Evolutionary conservation across 2,888 invertebrate species (phyloP).

Genomic region (Pyralis farinalis): DNA sequence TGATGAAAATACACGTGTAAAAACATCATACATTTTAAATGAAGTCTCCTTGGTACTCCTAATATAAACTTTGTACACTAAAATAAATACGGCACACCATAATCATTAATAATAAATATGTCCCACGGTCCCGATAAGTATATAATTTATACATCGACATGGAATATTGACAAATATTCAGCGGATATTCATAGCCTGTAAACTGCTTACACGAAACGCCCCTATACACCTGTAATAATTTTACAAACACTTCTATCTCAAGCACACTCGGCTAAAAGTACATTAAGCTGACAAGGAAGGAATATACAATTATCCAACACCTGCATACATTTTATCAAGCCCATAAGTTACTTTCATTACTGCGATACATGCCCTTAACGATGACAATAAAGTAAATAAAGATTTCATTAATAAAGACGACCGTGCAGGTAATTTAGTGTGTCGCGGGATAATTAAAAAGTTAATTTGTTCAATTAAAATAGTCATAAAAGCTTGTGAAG

Average conservation of each 20-base stretch:
- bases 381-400: conserved; percentile 8
- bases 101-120: no score
- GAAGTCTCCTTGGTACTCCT: no score
- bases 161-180: background rate
- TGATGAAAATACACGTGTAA: no score
- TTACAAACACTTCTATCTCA: background rate
- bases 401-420: conserved; percentile 7
- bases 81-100: background rate
- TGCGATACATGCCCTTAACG: background rate
- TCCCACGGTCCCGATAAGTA: background rate
- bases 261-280: background rate
- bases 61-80: no score
- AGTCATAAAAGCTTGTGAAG: conserved; percentile 6
- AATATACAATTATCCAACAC: background rate
- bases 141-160: background rate
- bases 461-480: conserved; percentile 11
- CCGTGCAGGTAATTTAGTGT: background rate
- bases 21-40: no score
- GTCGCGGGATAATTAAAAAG: conserved; percentile 13
- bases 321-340: conserved; percentile 1
- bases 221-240: background rate
- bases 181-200: background rate
- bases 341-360: conserved; percentile 2
- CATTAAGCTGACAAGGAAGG: background rate
- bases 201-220: background rate